A percentile compares a stretch with the other conserved stretches of the same genome.
Conservation (phyloP, 2,797 vertebrate genomes). For the Chlorospingus semifuscus region DNA sequence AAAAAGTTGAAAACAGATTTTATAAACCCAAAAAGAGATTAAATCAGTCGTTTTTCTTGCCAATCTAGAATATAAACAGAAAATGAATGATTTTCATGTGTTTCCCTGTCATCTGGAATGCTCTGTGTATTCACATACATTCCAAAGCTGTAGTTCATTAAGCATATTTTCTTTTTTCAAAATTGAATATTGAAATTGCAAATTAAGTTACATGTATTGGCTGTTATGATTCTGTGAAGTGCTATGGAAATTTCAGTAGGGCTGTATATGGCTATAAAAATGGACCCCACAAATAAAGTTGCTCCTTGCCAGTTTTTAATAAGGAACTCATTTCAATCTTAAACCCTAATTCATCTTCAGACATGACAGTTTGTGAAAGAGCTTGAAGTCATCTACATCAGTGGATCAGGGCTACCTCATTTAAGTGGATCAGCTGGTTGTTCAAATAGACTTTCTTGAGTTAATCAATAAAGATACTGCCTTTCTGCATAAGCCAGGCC, state of each 20-base stretch:
- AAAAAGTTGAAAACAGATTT: neutral
- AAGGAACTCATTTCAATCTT: accelerated
- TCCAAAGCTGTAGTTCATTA: neutral
- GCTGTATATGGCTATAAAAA: neutral
- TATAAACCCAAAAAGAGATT: neutral
- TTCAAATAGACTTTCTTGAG: neutral
- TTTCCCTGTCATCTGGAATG: neutral
- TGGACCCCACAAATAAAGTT: neutral
- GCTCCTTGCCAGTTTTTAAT: neutral
- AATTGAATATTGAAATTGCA: neutral
- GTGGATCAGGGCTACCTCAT: neutral
- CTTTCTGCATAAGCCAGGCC: neutral
- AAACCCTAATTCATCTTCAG: neutral
- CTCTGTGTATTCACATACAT: neutral
- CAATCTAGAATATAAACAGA: neutral
- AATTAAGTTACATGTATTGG: neutral
- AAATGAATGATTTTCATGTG: neutral
- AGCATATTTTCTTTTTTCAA: neutral
- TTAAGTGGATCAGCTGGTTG: neutral
- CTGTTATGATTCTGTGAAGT: neutral
- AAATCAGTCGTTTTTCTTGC: neutral
- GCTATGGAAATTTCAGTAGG: neutral
- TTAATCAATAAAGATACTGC: neutral
- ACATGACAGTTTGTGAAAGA: neutral
- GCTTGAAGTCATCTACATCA: neutral